Percentiles rank a stretch among this genome's conserved stretches.
These are phyloP conservation scores for Drosophila neotestacea DNA, from an alignment of 2,888 invertebrate genomes.

Conservation along the genomic window DNA sequence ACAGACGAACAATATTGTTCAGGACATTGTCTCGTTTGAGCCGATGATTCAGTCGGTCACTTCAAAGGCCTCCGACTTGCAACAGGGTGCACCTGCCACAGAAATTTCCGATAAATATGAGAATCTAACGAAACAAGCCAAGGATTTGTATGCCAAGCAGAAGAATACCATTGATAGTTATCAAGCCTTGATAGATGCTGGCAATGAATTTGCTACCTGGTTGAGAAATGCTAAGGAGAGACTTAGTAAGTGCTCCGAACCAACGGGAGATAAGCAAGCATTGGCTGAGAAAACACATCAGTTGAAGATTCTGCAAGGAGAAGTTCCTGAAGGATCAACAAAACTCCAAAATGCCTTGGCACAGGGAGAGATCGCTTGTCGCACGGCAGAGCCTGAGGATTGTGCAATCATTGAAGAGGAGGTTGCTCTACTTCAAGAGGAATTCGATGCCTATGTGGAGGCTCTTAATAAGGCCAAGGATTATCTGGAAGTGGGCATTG, in stretches of 20 bases:
- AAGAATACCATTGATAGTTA: slow-evolving; percentile 95
- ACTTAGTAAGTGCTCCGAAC: slow-evolving; percentile 95
- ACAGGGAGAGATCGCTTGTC: slow-evolving; percentile 94
- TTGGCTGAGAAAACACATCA: slow-evolving; percentile 94
- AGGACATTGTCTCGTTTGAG: slow-evolving; percentile 98
- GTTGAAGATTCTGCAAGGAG: slow-evolving; percentile 93
- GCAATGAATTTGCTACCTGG: slow-evolving; percentile 97
- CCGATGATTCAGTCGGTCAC: slow-evolving; percentile 98
- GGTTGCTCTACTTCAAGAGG: slow-evolving; percentile 95
- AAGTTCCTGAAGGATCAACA: slow-evolving; percentile 92
- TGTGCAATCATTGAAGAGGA: slow-evolving; percentile 96
- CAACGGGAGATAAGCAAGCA: slow-evolving; percentile 95
- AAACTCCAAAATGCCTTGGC: slow-evolving; percentile 93
- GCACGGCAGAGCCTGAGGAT: slow-evolving; percentile 93
- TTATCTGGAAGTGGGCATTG: slow-evolving; percentile 93
- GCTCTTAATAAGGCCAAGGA: slow-evolving; percentile 92
- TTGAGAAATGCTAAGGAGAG: slow-evolving; percentile 95
- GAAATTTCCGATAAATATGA: slow-evolving; percentile 97
- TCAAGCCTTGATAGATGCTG: slow-evolving; percentile 96
- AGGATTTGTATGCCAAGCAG: slow-evolving; percentile 94
- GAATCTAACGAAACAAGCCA: slow-evolving; percentile 94
- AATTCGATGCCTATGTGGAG: slow-evolving; percentile 94
- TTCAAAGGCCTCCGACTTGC: slow-evolving; percentile 96
- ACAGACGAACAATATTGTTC: slow-evolving; percentile 96
- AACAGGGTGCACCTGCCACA: slow-evolving; percentile 95